Evolutionary conservation across 64 coral and sea anemone species (phyloP).

Genomic region (Porites australiensis): DNA sequence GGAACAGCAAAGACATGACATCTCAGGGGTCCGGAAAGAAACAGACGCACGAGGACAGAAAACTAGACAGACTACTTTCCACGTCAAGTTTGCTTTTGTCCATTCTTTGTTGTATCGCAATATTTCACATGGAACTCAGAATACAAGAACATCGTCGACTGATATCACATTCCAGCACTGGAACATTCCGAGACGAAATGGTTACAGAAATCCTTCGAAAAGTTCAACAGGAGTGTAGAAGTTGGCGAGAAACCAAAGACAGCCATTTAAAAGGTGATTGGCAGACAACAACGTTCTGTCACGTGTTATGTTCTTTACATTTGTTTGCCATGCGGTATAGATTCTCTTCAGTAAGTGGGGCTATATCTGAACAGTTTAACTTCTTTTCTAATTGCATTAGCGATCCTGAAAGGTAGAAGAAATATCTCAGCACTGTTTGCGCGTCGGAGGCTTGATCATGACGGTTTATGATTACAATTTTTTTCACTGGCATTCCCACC

Average conservation of each 20-base stretch:
- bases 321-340: no score
- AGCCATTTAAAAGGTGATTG: not conserved
- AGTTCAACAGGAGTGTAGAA: not conserved
- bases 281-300: not conserved
- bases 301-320: no score
- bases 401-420: no score
- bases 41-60: not conserved
- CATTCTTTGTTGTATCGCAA: not conserved
- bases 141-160: not conserved
- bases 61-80: not conserved
- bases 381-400: no score
- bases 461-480: no score
- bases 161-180: slow-evolving; percentile 4
- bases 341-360: no score
- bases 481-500: no score
- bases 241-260: not conserved
- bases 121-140: slow-evolving; percentile 1
- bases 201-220: not conserved
- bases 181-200: not conserved
- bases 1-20: no score
- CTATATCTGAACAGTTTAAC: no score
- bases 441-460: no score
- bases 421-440: no score
- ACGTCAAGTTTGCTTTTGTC: slow-evolving; percentile 32
- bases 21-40: not conserved